A percentile compares a stretch with the other conserved stretches of the same genome.
Conservation (phyloP, 2,113 vertebrate species). For the Hyaena hyaena region DNA sequence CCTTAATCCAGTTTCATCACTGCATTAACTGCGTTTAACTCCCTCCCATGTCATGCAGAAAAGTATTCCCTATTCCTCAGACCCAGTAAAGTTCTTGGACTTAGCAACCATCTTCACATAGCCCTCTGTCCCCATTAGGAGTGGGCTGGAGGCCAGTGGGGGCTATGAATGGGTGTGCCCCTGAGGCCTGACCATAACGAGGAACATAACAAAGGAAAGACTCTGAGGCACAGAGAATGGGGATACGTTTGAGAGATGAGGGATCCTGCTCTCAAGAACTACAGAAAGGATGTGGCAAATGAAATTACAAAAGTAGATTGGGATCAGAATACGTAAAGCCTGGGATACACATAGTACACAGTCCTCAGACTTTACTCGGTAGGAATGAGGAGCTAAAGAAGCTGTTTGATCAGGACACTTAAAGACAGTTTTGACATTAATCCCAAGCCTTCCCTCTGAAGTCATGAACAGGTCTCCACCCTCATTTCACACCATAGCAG, state of each 20-base stretch:
- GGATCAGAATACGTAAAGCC: neutral
- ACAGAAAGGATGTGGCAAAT: neutral
- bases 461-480: neutral
- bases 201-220: neutral
- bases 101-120: neutral
- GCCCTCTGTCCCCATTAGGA: neutral
- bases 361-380: neutral
- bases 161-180: neutral
- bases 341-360: too few species aligned
- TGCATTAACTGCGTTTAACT: neutral
- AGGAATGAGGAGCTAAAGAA: neutral
- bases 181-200: neutral
- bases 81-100: neutral
- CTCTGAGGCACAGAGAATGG: neutral
- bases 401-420: neutral
- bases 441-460: neutral
- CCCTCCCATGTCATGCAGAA: neutral
- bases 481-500: neutral
- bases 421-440: neutral
- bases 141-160: neutral
- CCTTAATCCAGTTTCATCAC: accelerated
- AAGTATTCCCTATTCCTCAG: neutral
- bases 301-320: neutral
- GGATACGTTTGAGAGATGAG: neutral
- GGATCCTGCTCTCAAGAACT: neutral